Base-by-base conservation (phyloP, 2,888 invertebrate species). In the Silvanus unidentatus region DNA sequence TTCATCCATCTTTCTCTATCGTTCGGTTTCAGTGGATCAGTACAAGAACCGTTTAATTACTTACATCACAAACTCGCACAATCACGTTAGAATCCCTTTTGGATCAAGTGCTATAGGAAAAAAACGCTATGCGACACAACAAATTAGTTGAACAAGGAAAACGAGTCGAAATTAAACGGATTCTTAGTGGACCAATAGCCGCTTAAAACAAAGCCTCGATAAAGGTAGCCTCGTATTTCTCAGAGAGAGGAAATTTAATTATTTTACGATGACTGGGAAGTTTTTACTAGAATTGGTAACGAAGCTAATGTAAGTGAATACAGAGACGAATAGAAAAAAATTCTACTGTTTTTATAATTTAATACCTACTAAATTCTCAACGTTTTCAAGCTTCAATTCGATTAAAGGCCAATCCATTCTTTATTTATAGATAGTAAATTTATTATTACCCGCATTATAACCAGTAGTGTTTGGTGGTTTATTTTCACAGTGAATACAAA, bases 1-100 rank as follows among this genome's bases (percentile, higher is more conserved):
- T 32, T 32, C 11, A 32, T n/a, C 14, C 37, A 13, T 37, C 37
- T 15, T 37, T 3, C 10, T 38, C 36, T 12, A n/a, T 4, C 36
- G 22, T 8, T 22, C 22, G 22, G 28, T 16, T 16, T 28, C 13
- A 14, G 12, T 22, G 35, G 22, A 42, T 36, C 40, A 14, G 45
- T 41, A 45, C 42, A 46, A 44, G 48, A 43, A 48, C 44, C 50
- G 42, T 54, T 54, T 54, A 54, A 54, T 54, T 54, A 54, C 47
- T 37, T 45, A 50, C 52, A 42, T 42, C 46, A 39, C 46, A 45
- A 42, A 36, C 45, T 41, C 41, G 12, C 14, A 40, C 45, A 54
- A 52, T 52, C 53, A 47, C 48, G 49, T 50, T 48, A 44, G 44
- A 53, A 49, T 51, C 47, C 44, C 43, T 36, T n/a, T n/a, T n/a